Base-by-base conservation (phyloP, 2,797 vertebrate genomes). In the Aldrovandia affinis region DNA sequence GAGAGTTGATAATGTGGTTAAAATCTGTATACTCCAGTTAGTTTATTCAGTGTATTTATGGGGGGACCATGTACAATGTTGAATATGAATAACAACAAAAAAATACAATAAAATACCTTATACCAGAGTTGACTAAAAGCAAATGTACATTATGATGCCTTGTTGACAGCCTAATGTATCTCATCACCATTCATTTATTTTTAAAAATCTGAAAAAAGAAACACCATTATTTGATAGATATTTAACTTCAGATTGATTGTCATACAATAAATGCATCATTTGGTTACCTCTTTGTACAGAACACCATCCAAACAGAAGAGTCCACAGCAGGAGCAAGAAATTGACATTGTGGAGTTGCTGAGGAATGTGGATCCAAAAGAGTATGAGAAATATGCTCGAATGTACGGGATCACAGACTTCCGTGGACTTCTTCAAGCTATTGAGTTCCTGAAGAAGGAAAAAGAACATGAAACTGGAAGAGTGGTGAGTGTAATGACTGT, bases 351-450 rank as follows among this genome's bases (percentile, higher is more conserved):
- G 86, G 98, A 99, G 91, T 94, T 99, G 90, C 92, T 99, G 88
- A 99, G 98, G 95, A 99, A 99, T 4, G 98, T 99, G 73, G 98
- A 99, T 91, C 98, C 98, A 77, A 99, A 99, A 92, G 98, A 99
- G 89, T 99, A 99, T 79, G 98, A 99, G 93, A 99, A 99, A 91
- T 99, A 99, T 0, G 98, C 98, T 85, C 96, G 98, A 3, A 98
- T 99, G 97, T 99, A 99, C 77, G 98, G 98, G 82, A 99, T 99
- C 90, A 99, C 98, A 0, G 98, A 99, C 93, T 99, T 97, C 94
- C 95, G 98, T 30, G 98, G 98, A 81, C 96, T 99, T 82, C 96
- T 99, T 80, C 98, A 99, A 92, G 98, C 98, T 81, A 99, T 99
- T 87, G 98, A 99, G 90, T 91, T 97, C 89, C 92, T 99, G 83